These are phyloP conservation scores for Mus musculus DNA, from an alignment of 2,113 vertebrate species.

Conservation along the genomic window DNA sequence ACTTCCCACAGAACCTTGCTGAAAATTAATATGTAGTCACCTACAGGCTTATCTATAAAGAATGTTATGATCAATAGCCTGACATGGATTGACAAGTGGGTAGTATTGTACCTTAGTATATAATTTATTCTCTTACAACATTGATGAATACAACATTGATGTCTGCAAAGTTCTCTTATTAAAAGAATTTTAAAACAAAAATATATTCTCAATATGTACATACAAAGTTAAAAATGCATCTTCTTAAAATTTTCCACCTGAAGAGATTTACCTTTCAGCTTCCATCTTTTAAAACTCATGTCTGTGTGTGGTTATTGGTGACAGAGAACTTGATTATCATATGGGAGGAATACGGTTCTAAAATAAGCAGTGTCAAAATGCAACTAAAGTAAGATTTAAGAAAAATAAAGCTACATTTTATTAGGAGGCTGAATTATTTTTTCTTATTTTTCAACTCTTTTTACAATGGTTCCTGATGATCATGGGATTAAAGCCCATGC, in stretches of 20 bases:
- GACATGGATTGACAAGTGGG: background rate
- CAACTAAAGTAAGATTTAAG: background rate
- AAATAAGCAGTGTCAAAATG: background rate
- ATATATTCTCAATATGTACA: too few relatives aligned
- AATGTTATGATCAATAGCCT: background rate
- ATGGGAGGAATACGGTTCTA: background rate
- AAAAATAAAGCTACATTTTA: constrained; percentile 14
- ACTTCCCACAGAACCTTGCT: background rate
- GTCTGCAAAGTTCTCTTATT: background rate
- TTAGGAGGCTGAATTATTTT: background rate
- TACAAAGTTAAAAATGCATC: background rate
- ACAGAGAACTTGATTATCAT: background rate
- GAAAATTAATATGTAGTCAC: constrained; percentile 14
- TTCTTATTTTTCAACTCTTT: background rate
- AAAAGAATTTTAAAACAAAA: background rate
- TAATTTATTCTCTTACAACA: background rate
- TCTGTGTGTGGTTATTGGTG: background rate
- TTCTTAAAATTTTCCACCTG: background rate
- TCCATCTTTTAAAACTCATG: background rate
- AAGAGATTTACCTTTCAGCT: background rate
- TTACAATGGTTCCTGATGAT: background rate
- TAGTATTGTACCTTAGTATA: background rate
- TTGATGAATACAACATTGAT: background rate
- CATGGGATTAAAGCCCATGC: background rate
- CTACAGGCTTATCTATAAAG: constrained; percentile 4